A percentile compares a stretch with the other conserved stretches of the same genome.
phyloP scores from a whole-genome alignment of 2,113 vertebrate species.

The Phylloscopus trochiloides region DNA sequence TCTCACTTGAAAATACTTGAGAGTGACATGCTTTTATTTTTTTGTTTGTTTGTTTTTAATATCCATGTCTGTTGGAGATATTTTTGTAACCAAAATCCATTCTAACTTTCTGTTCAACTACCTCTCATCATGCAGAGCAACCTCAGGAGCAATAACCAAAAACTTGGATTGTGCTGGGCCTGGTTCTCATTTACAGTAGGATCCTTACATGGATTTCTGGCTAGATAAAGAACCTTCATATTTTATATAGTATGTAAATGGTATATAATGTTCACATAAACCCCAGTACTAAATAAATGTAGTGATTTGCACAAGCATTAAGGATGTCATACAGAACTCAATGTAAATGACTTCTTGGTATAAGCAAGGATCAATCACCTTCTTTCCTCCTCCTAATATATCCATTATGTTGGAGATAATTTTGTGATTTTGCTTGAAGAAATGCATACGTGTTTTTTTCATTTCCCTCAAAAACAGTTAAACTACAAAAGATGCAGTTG shows the following conservation, averaged over 20 bases:
- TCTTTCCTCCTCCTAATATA: not conserved
- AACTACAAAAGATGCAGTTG: not conserved
- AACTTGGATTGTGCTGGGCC: not conserved
- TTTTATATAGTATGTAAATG: not conserved
- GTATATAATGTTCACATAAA: not conserved
- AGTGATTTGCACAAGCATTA: not conserved
- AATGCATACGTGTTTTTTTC: not conserved
- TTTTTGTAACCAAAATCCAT: not conserved
- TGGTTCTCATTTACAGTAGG: not conserved
- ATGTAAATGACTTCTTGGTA: not conserved
- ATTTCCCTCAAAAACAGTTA: not conserved
- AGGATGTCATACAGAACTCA: not conserved
- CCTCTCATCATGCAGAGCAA: not conserved
- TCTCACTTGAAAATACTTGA: not conserved
- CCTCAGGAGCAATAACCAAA: not conserved
- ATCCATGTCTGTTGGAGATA: not conserved
- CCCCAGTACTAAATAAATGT: not conserved
- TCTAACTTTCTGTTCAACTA: not conserved
- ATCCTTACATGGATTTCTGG: not conserved
- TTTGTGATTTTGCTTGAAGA: not conserved
- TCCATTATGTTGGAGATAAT: not conserved
- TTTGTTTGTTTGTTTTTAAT: not conserved
- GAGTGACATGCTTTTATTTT: not conserved
- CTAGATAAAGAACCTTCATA: not conserved
- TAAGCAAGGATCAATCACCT: not conserved